Evolutionary conservation across 2,113 vertebrate species (phyloP), one percentile per base, ranked within the genome.

Genomic region (Mohoua ochrocephala): DNA sequence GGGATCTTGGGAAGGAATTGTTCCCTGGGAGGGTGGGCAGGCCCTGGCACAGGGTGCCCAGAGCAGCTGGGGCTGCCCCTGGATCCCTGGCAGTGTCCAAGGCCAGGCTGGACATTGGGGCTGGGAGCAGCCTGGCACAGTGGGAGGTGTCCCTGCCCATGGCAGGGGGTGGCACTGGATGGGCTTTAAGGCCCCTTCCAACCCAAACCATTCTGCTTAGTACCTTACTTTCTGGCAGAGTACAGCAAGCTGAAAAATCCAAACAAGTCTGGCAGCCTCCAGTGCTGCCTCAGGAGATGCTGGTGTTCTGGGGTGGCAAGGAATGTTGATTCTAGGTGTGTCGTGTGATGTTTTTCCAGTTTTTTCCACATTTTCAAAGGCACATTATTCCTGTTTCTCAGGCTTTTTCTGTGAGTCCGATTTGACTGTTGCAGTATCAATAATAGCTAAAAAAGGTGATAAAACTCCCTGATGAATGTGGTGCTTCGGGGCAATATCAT

Each of bases 121-220:
- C 20, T 47, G 8, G 54, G 50, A 30, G 28, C 33, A 6, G 0
- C 17, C 17, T 79, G 84, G 85, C 3, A 3, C 6, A 33, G 31
- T 42, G 50, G 59, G 0, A 73, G 47, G 7, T 27, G 67, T 80
- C 86, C 26, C 50, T 80, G 67, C 42, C 67, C 26, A 10, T 31
- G 49, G n/a, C 23, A 24, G n/a, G 24, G 39, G 15, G 10, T 22
- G 42, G 27, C 1, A 42, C 4, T 31, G 37, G 54, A 0, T 15
- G 49, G 0, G 7, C 0, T 64, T 1, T 18, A 1, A 6, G 0
- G 22, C 33, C 33, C 59, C 12, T 52, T 74, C 42, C 35, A 0
- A 7, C 52, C 15, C 59, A 80, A 23, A 7, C 22, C 52, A 28
- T 2, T n/a, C n/a, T n/a, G n/a, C n/a, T n/a, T n/a, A n/a, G n/a